Conservation (phyloP, 2,888 invertebrate genomes). For the Cephus nigrinus region DNA sequence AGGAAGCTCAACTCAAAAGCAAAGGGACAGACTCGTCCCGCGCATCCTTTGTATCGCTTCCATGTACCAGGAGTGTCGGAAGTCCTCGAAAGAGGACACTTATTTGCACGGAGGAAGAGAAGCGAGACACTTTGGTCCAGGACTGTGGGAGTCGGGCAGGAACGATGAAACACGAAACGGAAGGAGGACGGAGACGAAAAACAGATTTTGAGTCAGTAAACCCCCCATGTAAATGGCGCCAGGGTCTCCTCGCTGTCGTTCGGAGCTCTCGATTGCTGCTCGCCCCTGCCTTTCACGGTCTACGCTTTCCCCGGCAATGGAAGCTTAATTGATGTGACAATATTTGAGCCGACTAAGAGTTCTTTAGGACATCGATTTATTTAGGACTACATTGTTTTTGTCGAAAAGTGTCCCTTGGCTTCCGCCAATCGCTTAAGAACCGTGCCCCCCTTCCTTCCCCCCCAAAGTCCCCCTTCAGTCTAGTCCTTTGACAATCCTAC, state of each 20-base stretch:
- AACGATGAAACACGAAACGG: conserved; percentile 25
- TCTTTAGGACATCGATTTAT: conserved; percentile 50
- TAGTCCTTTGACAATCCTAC: background rate
- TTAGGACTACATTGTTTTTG: conserved; percentile 30
- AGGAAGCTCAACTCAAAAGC: background rate
- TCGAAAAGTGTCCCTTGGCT: background rate
- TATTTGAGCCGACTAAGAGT: conserved; percentile 56
- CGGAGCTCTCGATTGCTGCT: background rate
- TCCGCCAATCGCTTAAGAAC: background rate
- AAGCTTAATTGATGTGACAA: conserved; percentile 61
- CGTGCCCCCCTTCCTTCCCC: background rate
- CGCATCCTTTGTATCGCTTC: background rate
- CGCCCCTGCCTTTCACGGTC: background rate
- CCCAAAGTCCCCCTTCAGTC: background rate
- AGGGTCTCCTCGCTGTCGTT: background rate
- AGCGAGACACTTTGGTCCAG: conserved; percentile 24
- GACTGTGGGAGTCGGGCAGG: background rate
- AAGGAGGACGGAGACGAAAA: conserved; percentile 44
- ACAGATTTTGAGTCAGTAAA: conserved; percentile 41
- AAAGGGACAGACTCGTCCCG: conserved; percentile 20
- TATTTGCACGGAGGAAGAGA: conserved; percentile 32
- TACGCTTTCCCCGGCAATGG: conserved; percentile 6
- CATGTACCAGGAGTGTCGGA: conserved; percentile 40
- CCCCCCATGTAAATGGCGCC: conserved; percentile 18
- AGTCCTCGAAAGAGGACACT: conserved; percentile 33